These are phyloP conservation scores for Jaculus jaculus DNA, from an alignment of 2,113 vertebrate genomes.

Conservation along the genomic window DNA sequence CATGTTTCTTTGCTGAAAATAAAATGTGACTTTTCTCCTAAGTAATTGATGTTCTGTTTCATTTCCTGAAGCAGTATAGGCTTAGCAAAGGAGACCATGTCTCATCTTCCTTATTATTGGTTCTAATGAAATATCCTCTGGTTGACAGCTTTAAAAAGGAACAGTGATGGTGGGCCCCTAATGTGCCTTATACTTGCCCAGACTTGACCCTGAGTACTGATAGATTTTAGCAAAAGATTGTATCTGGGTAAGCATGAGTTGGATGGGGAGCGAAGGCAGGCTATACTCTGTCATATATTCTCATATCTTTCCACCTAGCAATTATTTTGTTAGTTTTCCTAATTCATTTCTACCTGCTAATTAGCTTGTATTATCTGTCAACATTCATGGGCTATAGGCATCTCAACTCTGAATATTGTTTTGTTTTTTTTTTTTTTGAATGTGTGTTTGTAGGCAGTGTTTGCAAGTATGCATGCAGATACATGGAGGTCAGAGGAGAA, in stretches of 20 bases:
- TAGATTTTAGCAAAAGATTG: not conserved
- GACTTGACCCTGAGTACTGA: not conserved
- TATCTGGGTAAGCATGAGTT: not conserved
- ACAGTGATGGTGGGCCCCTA: not conserved
- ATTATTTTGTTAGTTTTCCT: not conserved
- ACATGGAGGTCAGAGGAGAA: too few species aligned
- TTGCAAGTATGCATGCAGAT: too few species aligned
- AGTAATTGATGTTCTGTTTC: slow-evolving; percentile 82
- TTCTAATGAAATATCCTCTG: slow-evolving; percentile 78
- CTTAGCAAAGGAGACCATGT: slow-evolving; percentile 77
- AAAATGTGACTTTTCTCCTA: slow-evolving; percentile 82
- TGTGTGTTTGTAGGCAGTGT: too few species aligned
- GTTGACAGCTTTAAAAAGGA: slow-evolving; percentile 74
- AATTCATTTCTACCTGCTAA: not conserved
- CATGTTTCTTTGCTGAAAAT: slow-evolving; percentile 74
- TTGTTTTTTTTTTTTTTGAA: too few species aligned
- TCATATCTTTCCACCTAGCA: not conserved
- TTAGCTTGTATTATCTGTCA: not conserved
- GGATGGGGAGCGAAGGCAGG: not conserved
- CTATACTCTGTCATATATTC: not conserved
- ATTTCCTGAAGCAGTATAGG: slow-evolving; percentile 58
- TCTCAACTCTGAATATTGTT: not conserved
- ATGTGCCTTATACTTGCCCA: not conserved
- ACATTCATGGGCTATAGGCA: not conserved
- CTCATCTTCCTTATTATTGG: slow-evolving; percentile 78